Base-by-base conservation (phyloP, 92 coral and sea anemone genomes). In the Heliopora coerulea region DNA sequence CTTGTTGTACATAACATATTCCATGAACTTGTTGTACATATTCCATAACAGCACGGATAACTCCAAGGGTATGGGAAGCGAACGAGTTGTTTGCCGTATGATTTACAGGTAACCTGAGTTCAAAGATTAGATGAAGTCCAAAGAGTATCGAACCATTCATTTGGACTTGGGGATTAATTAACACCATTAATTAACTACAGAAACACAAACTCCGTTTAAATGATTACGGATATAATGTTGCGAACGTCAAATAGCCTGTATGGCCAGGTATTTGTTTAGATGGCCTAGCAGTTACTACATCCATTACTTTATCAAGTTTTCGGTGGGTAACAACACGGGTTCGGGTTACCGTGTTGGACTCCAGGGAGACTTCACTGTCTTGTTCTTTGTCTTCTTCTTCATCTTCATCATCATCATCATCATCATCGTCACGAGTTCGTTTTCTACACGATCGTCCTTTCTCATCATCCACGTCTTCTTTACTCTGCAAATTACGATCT, bases 221-320 rank as follows among this genome's bases (percentile, higher is more conserved):
- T 5, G 42, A 8, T 46, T 46, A 46, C 52, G 52, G 52, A 79
- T 72, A 88, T 10, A 95, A 78, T 14, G 91, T 79, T 6, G 96
- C 99, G 65, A 90, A 90, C 6, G 99, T 95, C 42, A 95, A 76
- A 69, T 85, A 95, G 25, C 99, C 99, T 24, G 99, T 95, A 61
- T 95, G 99, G 0, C 99, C 99, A 15, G 96, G 90, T 82, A 82
- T 85, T 46, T 95, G 91, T 63, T 67, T 87, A 54, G 77, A 56
- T 86, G 68, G 40, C 48, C 41, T 46, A 46, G 14, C 2, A 46
- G 52, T 46, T 46, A 15, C 40, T n/a, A 27, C 21, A 3, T 46
- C 63, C 19, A 29, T 17, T n/a, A n/a, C n/a, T 29, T 46, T 46
- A 32, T 26, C 37, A 46, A 15, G n/a, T 8, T 46, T 46, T 5